Base-by-base conservation (phyloP, 2,113 vertebrate species). In the Triplophysa dalaica region DNA sequence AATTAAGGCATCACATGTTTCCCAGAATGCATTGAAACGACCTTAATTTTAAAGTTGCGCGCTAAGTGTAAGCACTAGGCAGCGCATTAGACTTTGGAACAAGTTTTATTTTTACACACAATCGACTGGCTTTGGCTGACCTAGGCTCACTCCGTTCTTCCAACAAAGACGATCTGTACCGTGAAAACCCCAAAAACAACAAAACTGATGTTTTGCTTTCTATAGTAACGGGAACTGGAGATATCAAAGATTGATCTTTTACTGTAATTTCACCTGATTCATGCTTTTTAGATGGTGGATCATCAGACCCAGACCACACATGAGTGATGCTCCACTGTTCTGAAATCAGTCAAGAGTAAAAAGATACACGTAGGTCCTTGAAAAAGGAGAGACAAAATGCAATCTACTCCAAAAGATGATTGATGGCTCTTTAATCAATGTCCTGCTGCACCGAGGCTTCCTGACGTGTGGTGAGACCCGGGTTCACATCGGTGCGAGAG, bases 381-480 rank as follows among this genome's bases (percentile, higher is more conserved):
- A 61, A 22, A 62, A 48, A 76, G 26, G 45, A 16, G 43, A 38
- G 24, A 45, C 61, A 75, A 77, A 63, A 12, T 8, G 54, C 70
- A 81, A 61, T 60, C 65, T 75, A 54, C 26, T 50, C 19, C 24
- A 33, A 63, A 69, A 74, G 14, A 33, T 81, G 79, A 75, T 67
- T 68, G 72, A 81, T 76, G 52, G 52, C 24, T 65, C 52, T 81
- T 77, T 81, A 80, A 81, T 84, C 78, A 81, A 56, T 73, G 68
- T 73, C 67, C 73, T 67, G 74, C 29, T 29, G 62, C 54, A 78
- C 67, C 4, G 26, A 77, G 43, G 48, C 54, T 67, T 77, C 41
- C 70, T 78, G 70, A 63, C 63, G 22, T 70, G 54, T 74, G 64
- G 62, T 26, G 78, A 38, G 41, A 17, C 24, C 33, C 17, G 61